Base-by-base conservation (phyloP, 2,888 invertebrate genomes). In the Agrochola macilenta region DNA sequence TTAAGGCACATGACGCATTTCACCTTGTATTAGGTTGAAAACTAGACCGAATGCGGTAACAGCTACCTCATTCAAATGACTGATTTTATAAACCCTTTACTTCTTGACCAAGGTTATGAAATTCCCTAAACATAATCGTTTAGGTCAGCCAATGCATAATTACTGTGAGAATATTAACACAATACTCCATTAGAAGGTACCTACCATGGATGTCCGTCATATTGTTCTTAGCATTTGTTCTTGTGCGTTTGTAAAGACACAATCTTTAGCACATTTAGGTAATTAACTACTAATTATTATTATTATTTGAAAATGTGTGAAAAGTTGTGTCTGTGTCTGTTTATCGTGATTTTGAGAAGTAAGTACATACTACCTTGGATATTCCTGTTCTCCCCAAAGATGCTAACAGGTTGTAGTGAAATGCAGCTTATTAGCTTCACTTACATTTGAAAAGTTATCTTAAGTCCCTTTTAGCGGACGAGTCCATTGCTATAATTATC, bases 261-360 rank as follows among this genome's bases (percentile, higher is more conserved):
- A 23, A 74, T 58, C 35, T 43, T 54, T 54, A 46, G 11, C 11
- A 14, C 14, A 58, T 58, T 82, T 57, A 1, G 8, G 0, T 79
- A 78, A 54, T 63, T 23, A 9, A 23, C 23, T 54, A 63, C 7
- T 30, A 30, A 52, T 11, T 54, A 30, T 54, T 39, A 49, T 11
- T 57, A 35, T n/a, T 57, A 1, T 54, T 61, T 71, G 5, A 74
- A 81, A 71, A 88, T 88, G 89, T 76, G 14, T 26, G 58, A 30
- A 39, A 66, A 58, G 64, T 35, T 79, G 0, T 69, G 26, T 75
- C 1, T 87, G 43, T 83, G 70, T 69, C 57, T 80, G 1, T 35
- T 87, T 7, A 49, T 83, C 8, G 63, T 81, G 68, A 35, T 87
- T 68, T 69, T 82, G 8, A 76, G 75, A 72, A 69, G 89, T 90